Evolutionary conservation across 1,140 invertebrate species (phyloP).

Genomic region (Macrocentrus cingulum): DNA sequence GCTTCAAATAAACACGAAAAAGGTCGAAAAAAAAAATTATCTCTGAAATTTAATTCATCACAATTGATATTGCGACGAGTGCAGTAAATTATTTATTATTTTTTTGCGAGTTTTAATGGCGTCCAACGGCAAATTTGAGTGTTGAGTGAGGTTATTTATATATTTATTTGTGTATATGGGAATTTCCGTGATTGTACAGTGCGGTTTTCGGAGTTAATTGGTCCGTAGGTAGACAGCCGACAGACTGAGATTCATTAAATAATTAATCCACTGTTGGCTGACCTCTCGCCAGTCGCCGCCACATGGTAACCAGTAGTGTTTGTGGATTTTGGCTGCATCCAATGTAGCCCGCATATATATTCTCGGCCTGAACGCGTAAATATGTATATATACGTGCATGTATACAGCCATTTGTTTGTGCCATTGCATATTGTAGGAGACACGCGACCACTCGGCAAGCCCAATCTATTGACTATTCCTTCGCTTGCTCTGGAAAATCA

Average conservation of each 20-base stretch:
- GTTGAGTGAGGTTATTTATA: too few relatives aligned
- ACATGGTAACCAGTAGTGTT: conserved; percentile 22
- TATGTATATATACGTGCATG: too few relatives aligned
- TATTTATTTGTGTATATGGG: not conserved
- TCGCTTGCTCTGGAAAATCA: too few relatives aligned
- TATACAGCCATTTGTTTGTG: too few relatives aligned
- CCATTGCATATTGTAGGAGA: conserved; percentile 19
- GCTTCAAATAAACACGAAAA: too few relatives aligned
- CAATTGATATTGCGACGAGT: too few relatives aligned
- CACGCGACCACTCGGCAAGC: conserved; percentile 6
- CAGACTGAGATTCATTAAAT: conserved; percentile 40
- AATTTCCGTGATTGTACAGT: conserved; percentile 34
- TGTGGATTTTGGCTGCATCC: conserved; percentile 25
- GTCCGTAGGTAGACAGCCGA: conserved; percentile 30
- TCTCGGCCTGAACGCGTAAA: not conserved
- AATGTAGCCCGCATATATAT: not conserved
- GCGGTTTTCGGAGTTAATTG: conserved; percentile 49
- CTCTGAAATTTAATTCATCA: too few relatives aligned
- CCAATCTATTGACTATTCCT: not conserved
- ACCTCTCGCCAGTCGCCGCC: conserved; percentile 33
- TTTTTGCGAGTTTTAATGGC: too few relatives aligned
- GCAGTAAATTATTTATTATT: too few relatives aligned
- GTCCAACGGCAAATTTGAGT: too few relatives aligned
- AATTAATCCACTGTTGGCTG: conserved; percentile 47
- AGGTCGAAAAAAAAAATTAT: not conserved